phyloP scores from a whole-genome alignment of 2,113 vertebrate species.

The Rhinichthys klamathensis region DNA sequence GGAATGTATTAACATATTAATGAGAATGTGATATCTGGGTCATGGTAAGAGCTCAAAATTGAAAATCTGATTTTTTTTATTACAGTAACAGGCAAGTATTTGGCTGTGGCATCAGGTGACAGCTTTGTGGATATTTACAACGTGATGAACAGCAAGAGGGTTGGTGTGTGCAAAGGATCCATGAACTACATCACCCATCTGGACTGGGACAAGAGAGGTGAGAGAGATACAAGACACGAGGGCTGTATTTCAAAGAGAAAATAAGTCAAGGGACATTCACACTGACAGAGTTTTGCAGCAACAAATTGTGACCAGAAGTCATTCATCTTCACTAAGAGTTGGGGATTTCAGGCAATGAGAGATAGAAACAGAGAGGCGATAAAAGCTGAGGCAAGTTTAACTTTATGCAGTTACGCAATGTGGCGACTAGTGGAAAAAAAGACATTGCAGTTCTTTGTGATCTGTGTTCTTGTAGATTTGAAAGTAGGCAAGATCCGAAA shows the following conservation, averaged over 20 bases:
- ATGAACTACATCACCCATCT: slow-evolving; percentile 93
- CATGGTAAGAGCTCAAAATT: background rate
- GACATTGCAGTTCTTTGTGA: background rate
- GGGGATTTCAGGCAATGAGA: background rate
- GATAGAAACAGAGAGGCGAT: background rate
- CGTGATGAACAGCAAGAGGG: slow-evolving; percentile 95
- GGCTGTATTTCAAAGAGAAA: background rate
- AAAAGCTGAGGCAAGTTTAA: background rate
- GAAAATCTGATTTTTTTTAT: slow-evolving; percentile 36
- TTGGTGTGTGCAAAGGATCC: slow-evolving; percentile 94
- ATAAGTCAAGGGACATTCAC: background rate
- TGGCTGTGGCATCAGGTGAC: slow-evolving; percentile 94
- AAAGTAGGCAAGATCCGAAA: background rate
- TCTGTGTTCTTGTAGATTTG: background rate
- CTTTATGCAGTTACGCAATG: background rate
- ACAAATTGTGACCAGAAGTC: background rate
- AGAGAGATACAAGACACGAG: background rate
- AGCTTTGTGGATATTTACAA: slow-evolving; percentile 97
- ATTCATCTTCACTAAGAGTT: background rate
- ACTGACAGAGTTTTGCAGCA: background rate
- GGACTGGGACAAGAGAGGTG: slow-evolving; percentile 95
- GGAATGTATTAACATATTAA: background rate
- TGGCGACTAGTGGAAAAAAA: background rate
- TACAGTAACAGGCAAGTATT: slow-evolving; percentile 91
- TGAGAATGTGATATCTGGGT: slow-evolving; percentile 4